phyloP scores from a whole-genome alignment of 2,888 invertebrate species.

The Hoplodrina blanda region DNA sequence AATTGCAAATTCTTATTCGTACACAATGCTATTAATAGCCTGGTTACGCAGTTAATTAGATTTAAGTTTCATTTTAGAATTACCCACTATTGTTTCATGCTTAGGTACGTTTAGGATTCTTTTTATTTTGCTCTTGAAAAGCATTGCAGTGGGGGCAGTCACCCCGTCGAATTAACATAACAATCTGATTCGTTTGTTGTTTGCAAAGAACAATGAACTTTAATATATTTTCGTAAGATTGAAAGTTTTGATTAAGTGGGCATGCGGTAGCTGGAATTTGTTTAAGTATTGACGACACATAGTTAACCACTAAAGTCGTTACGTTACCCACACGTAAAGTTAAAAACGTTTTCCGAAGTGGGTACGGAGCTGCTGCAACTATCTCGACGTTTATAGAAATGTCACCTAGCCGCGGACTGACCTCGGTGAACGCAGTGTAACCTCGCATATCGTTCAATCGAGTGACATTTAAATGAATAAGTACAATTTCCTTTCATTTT shows the following conservation, averaged over 20 bases:
- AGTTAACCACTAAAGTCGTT: not conserved
- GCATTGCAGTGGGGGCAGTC: slow-evolving; percentile 40
- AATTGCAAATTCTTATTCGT: slow-evolving; percentile 30
- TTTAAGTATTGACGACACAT: slow-evolving; percentile 36
- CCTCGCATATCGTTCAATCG: slow-evolving; percentile 46
- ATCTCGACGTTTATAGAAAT: slow-evolving; percentile 23
- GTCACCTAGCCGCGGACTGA: slow-evolving; percentile 28
- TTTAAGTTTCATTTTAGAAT: slow-evolving; percentile 17
- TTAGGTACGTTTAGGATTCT: slow-evolving; percentile 5
- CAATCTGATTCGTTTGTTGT: slow-evolving; percentile 44
- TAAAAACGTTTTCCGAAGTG: slow-evolving; percentile 18
- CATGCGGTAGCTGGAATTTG: slow-evolving; percentile 19
- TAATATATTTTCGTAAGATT: slow-evolving; percentile 27
- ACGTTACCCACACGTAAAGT: slow-evolving; percentile 11
- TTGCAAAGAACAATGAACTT: slow-evolving; percentile 59
- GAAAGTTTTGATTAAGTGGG: slow-evolving; percentile 29
- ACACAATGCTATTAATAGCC: slow-evolving; percentile 1
- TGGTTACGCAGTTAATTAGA: slow-evolving; percentile 8
- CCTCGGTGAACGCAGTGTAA: slow-evolving; percentile 26
- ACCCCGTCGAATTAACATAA: slow-evolving; percentile 51
- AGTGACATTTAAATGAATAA: slow-evolving; percentile 23
- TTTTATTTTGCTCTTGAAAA: slow-evolving; percentile 33
- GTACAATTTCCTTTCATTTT: not conserved
- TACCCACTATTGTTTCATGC: slow-evolving; percentile 24
- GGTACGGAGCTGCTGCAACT: not conserved